Percentiles rank a stretch among this genome's conserved stretches.
Evolutionary conservation across 2,797 vertebrate species (phyloP).

Genomic region (Phaenicophaeus curvirostris): DNA sequence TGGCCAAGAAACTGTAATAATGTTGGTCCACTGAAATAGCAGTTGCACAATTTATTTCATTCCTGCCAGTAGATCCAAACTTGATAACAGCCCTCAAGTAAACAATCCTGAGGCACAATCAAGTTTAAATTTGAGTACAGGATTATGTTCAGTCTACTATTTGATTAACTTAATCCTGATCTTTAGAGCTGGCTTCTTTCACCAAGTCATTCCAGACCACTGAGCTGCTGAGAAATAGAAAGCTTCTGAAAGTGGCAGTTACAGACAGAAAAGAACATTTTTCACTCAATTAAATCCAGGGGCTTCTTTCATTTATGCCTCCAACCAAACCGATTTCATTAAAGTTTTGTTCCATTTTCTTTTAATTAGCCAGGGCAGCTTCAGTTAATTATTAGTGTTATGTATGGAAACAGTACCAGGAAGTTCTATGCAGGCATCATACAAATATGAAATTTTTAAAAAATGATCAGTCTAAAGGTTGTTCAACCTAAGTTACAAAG

Average conservation of each 20-base stretch:
- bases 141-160: conserved; percentile 44
- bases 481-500: background rate
- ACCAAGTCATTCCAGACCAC: conserved; percentile 37
- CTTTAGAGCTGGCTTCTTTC: conserved; percentile 43
- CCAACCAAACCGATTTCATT: conserved; percentile 28
- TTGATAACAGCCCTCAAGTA: background rate
- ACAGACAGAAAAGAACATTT: conserved; percentile 41
- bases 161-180: conserved; percentile 54
- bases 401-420: background rate
- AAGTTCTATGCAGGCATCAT: background rate
- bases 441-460: background rate
- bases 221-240: background rate
- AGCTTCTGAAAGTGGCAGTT: conserved; percentile 40
- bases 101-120: background rate
- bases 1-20: background rate
- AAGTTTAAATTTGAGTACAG: background rate
- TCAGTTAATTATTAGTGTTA: conserved; percentile 27
- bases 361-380: conserved; percentile 24
- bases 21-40: background rate
- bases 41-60: background rate
- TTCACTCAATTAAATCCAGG: conserved; percentile 18
- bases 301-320: background rate
- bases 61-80: background rate
- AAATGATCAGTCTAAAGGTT: background rate
- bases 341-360: conserved; percentile 28